Evolutionary conservation across 1,140 invertebrate genomes (phyloP).

Genomic region (Fopius arisanus): DNA sequence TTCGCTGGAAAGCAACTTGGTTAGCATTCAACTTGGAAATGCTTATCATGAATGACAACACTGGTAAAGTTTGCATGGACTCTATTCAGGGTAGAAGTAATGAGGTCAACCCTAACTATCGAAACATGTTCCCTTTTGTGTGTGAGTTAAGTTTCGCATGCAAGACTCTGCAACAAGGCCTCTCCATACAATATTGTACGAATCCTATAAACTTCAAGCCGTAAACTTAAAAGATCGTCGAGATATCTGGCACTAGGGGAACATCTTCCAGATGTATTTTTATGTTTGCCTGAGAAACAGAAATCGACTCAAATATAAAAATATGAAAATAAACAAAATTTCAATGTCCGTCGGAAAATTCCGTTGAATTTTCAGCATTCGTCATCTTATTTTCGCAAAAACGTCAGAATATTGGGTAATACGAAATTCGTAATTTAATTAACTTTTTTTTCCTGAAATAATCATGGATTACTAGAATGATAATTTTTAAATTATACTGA

Average conservation of each 20-base stretch:
- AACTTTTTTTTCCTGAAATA: too few relatives aligned
- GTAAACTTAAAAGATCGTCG: neutral
- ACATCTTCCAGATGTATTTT: neutral
- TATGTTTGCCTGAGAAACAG: neutral
- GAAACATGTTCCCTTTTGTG: neutral
- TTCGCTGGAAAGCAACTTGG: neutral
- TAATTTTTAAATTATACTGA: too few relatives aligned
- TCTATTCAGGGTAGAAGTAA: neutral
- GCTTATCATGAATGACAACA: neutral
- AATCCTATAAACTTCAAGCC: neutral
- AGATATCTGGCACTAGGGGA: too few relatives aligned
- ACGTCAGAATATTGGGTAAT: too few relatives aligned
- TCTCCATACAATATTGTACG: neutral
- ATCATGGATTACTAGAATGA: too few relatives aligned
- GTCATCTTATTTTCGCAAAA: too few relatives aligned
- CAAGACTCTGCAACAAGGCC: neutral
- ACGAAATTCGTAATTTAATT: too few relatives aligned
- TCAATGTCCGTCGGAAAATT: too few relatives aligned
- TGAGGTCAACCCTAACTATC: neutral
- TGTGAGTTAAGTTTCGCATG: conserved; percentile 8
- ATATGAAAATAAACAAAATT: too few relatives aligned
- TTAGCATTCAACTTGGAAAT: neutral
- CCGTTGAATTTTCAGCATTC: too few relatives aligned
- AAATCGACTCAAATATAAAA: neutral
- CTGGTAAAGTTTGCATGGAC: conserved; percentile 14